Evolutionary conservation across 2,888 invertebrate species (phyloP).

Genomic region (Gortyna flavago): DNA sequence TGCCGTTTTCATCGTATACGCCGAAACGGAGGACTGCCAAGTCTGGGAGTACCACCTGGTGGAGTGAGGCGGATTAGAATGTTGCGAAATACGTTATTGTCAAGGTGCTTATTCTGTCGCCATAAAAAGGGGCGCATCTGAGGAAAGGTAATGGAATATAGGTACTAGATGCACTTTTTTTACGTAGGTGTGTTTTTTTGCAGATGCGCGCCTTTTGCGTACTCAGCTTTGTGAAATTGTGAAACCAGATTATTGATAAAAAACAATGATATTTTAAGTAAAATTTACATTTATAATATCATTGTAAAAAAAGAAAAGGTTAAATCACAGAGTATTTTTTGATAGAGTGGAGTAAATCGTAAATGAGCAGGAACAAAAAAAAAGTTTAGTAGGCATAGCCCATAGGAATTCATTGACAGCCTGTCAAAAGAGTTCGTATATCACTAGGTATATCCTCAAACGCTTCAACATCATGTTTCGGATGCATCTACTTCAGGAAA

Average conservation of each 20-base stretch:
- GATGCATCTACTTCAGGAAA: background rate
- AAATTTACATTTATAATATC: too few species aligned
- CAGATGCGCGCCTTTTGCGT: too few species aligned
- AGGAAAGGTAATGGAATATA: background rate
- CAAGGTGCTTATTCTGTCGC: background rate
- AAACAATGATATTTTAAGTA: too few species aligned
- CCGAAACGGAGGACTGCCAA: slow-evolving; percentile 99
- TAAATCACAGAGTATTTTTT: too few species aligned
- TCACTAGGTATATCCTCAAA: background rate
- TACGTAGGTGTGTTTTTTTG: too few species aligned
- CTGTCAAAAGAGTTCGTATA: background rate
- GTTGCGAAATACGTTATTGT: background rate
- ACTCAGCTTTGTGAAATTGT: too few species aligned
- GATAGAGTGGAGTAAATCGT: too few species aligned
- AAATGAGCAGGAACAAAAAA: background rate
- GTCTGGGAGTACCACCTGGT: slow-evolving; percentile 98
- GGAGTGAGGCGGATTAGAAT: background rate
- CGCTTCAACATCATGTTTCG: background rate
- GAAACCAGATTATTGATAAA: background rate
- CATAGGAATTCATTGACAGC: background rate
- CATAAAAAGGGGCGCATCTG: background rate
- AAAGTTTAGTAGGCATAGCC: background rate
- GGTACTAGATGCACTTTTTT: too few species aligned
- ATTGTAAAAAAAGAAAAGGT: background rate
- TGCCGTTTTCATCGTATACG: slow-evolving; percentile 99